Evolutionary conservation across 2,797 vertebrate species (phyloP), one percentile per base, ranked within the genome.

Genomic region (Cichlasoma orientale): DNA sequence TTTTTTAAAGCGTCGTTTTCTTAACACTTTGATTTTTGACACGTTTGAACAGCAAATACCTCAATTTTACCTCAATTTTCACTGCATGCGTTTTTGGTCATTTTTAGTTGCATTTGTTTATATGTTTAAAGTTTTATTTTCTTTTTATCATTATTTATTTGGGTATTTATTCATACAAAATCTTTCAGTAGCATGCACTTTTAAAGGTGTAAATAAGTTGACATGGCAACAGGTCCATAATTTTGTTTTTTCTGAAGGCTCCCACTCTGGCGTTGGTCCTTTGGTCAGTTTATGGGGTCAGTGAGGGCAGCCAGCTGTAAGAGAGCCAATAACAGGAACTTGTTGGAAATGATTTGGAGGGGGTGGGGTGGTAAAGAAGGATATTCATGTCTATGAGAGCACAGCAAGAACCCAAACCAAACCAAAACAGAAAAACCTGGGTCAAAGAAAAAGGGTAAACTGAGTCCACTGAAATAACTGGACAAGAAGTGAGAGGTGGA

Each of bases 111-210:
- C 12, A 4, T 13, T 13, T 41, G 4, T 14, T 41, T 41, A 41
- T 41, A 4, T 41, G 14, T 25, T 44, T 63, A 10, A 19, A 11
- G 0, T 19, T 31, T 19, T 57, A 1, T 10, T 2, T 7, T 0
- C 1, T 56, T 29, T 16, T 55, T 14, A 1, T 4, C 36, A 4
- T 21, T 13, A 59, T 58, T n/a, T 31, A 10, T 31, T 31, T 57
- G 18, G 3, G 29, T 57, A 13, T 36, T 4, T 59, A 9, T 41
- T 61, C 8, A 36, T 23, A 3, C 36, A 38, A 38, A 59, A 21
- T 59, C 33, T 38, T 61, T 61, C 7, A 61, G 33, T 8, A 63
- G 36, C 21, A 41, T 18, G 59, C 5, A 13, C 13, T 8, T 2
- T 25, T 41, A 63, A 38, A 44, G 36, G 36, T 63, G 25, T 41